Conservation (phyloP, 1,140 invertebrate species). For the Drosophila ercepeae region DNA sequence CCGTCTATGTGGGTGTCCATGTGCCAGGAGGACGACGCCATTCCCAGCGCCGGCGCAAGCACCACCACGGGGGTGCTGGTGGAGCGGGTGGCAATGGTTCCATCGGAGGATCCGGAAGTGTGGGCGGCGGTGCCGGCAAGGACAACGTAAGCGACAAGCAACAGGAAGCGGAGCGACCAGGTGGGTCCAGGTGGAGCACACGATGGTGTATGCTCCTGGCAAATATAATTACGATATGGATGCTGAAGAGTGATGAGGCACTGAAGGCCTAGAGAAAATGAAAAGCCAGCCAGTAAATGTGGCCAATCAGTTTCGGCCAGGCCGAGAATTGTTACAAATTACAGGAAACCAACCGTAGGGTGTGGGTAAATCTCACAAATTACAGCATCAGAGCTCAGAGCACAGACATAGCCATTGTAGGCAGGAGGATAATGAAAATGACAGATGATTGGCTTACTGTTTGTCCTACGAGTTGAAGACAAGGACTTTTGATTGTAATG, state of each 20-base stretch:
- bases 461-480: not conserved
- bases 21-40: conserved; percentile 90
- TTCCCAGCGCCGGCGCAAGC: conserved; percentile 90
- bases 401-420: conserved; percentile 2
- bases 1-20: conserved; percentile 94
- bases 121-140: conserved; percentile 43
- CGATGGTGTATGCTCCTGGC: not conserved
- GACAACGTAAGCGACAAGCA: conserved; percentile 71
- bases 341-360: conserved; percentile 19
- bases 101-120: conserved; percentile 29
- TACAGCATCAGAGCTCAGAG: conserved; percentile 14
- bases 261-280: not conserved
- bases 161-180: conserved; percentile 76
- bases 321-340: conserved; percentile 40
- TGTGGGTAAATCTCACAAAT: conserved; percentile 21
- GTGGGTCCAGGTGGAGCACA: conserved; percentile 50
- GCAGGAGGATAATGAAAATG: conserved; percentile 23
- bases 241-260: conserved; percentile 4
- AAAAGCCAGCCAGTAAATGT: conserved; percentile 15
- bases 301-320: conserved; percentile 46
- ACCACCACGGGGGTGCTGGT: conserved; percentile 85
- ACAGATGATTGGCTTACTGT: conserved; percentile 28
- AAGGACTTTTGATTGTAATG: conserved; percentile 33
- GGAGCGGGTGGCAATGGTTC: conserved; percentile 19
- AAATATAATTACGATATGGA: conserved; percentile 37